A percentile compares a stretch with the other conserved stretches of the same genome.
Evolutionary conservation across 2,797 vertebrate genomes (phyloP).

Genomic region (Schizopygopsis malacanthus): DNA sequence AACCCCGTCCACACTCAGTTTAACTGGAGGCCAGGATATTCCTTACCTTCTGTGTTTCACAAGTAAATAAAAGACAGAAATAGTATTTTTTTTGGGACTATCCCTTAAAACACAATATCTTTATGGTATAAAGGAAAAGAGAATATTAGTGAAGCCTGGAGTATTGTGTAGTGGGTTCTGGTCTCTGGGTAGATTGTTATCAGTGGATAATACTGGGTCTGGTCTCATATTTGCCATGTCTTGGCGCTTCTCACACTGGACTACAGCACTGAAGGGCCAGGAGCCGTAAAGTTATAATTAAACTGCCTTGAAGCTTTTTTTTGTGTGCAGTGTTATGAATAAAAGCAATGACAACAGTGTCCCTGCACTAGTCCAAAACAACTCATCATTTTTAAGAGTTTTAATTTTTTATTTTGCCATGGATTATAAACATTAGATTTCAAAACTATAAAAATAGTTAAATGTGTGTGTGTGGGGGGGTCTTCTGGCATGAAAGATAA

Average conservation of each 20-base stretch:
- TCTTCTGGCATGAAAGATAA: not conserved
- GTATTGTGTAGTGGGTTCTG: not conserved
- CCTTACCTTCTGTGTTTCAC: not conserved
- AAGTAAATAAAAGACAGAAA: not conserved
- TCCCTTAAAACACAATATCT: not conserved
- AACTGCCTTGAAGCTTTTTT: conserved; percentile 2
- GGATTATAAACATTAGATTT: not conserved
- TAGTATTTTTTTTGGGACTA: too few relatives aligned
- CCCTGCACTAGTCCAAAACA: not conserved
- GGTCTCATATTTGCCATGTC: conserved; percentile 7
- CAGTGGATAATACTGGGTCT: not conserved
- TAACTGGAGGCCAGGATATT: not conserved
- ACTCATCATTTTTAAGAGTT: too few relatives aligned
- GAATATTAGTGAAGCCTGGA: not conserved
- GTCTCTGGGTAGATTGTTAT: conserved; percentile 18
- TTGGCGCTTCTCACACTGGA: conserved; percentile 14
- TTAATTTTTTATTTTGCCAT: not conserved
- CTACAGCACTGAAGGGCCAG: conserved; percentile 9
- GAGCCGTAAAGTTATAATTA: conserved; percentile 39
- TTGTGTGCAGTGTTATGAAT: not conserved
- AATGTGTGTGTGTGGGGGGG: too few relatives aligned
- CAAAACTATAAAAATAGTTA: not conserved
- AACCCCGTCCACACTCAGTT: not conserved
- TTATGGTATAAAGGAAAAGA: not conserved
- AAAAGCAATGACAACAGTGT: conserved; percentile 6